Base-by-base conservation (phyloP, 2,888 invertebrate genomes). In the Drosophila neoperkinsi region DNA sequence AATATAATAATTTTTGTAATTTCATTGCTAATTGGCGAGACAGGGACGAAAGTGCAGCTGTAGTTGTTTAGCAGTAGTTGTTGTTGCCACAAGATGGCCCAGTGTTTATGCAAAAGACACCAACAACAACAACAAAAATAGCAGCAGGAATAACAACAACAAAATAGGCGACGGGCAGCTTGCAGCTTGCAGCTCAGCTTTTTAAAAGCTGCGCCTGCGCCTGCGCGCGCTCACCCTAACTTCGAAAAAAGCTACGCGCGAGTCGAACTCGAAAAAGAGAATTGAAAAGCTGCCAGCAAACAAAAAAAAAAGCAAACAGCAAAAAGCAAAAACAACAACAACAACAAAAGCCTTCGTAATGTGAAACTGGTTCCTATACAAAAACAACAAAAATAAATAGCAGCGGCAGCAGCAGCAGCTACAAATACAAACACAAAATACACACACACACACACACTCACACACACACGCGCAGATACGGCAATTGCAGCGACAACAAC, bases 341-440 rank as follows among this genome's bases (percentile, higher is more conserved):
- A 77, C 63, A 71, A 64, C 58, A 74, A 77, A 75, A 88, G 86
- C 82, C 87, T 88, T 79, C 78, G 79, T 85, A 81, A 82, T 84
- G 87, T 88, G 79, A 87, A 87, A 87, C 90, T 90, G 87, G 87
- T 87, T 87, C 90, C 87, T 77, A 79, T 52, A 78, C 62, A 71
- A 62, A 65, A 53, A 63, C 46, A 46, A 21, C 7, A 38, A 18
- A 31, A 53, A 57, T 41, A 31, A 33, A 56, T 34, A 52, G 36
- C 46, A 60, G 30, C 38, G 31, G 33, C 36, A 67, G 36, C 43
- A 67, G 36, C 66, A 66, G 66, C 67, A 67, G 56, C 46, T 28
- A 68, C 55, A 76, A 63, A 50, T 11, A 60, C 46, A 76, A 49
- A 71, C 4, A 74, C 53, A 76, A 59, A 53, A 71, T 31, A 68